Conservation (phyloP, 2,113 vertebrate genomes). For the Sciurus niger region DNA sequence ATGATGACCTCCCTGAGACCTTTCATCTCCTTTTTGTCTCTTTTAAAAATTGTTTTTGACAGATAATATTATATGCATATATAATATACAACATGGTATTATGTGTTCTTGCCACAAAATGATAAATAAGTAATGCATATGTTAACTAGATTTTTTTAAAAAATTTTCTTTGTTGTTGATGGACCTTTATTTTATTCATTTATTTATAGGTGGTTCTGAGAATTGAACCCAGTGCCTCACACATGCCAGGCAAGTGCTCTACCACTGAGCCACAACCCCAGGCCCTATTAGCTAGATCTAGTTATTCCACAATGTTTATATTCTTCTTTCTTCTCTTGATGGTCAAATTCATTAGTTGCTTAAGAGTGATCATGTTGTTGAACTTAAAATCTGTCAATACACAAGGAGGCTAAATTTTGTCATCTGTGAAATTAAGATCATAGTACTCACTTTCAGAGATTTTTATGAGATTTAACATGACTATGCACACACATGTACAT, state of each 20-base stretch:
- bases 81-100: not conserved
- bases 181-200: no score
- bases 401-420: not conserved
- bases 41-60: not conserved
- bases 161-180: no score
- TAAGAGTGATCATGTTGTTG: not conserved
- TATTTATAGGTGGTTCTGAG: no score
- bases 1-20: not conserved
- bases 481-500: not conserved
- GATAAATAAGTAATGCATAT: not conserved
- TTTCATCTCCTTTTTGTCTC: not conserved
- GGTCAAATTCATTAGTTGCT: not conserved
- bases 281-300: not conserved
- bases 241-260: no score
- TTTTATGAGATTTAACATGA: not conserved
- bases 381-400: not conserved
- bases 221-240: no score
- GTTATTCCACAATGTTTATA: not conserved
- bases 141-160: not conserved
- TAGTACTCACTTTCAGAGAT: not conserved
- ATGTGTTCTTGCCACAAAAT: not conserved
- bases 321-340: not conserved
- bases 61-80: not conserved
- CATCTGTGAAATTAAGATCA: slow-evolving; percentile 3
- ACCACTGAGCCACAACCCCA: no score